These are phyloP conservation scores for Murina feae DNA, from an alignment of 2,113 vertebrate genomes.

Conservation along the genomic window DNA sequence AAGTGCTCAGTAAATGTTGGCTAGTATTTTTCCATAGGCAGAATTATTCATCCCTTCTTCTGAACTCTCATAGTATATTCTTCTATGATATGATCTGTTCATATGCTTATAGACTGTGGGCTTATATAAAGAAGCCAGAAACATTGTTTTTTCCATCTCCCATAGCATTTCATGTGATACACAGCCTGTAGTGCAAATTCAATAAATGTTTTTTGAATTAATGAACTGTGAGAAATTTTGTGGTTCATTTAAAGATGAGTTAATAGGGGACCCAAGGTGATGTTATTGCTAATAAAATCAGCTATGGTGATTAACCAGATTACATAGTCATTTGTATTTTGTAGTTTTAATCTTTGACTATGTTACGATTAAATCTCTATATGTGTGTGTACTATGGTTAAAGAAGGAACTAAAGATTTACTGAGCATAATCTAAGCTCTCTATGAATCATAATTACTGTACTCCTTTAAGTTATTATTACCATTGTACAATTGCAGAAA, in stretches of 20 bases:
- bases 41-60: neutral
- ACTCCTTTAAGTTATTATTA: neutral
- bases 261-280: neutral
- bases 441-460: neutral
- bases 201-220: slow-evolving; percentile 22
- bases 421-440: neutral
- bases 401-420: neutral
- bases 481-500: neutral
- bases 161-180: neutral
- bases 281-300: slow-evolving; percentile 34
- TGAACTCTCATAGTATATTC: neutral
- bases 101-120: neutral
- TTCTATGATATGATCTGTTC: neutral
- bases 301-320: neutral
- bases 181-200: neutral
- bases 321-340: slow-evolving; percentile 29
- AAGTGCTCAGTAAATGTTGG: neutral
- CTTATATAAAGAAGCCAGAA: neutral
- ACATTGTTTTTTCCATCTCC: neutral
- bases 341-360: slow-evolving; percentile 31
- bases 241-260: slow-evolving; percentile 37
- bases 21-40: neutral
- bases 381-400: neutral
- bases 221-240: slow-evolving; percentile 1
- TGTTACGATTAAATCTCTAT: neutral